Percentiles rank a stretch among this genome's conserved stretches.
These are phyloP conservation scores for Colletes collaris DNA, from an alignment of 2,888 invertebrate genomes.

Conservation along the genomic window DNA sequence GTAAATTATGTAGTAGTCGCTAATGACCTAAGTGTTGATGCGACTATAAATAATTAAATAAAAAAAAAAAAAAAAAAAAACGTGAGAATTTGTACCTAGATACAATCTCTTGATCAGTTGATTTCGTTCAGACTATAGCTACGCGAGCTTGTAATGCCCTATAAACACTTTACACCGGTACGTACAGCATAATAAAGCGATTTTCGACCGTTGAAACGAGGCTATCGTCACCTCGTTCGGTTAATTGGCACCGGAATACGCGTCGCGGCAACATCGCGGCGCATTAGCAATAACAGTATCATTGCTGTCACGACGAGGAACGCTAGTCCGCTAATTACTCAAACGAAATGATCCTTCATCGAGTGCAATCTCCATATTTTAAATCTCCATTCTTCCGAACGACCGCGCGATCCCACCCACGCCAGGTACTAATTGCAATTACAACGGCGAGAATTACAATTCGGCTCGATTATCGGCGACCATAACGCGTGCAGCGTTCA, in stretches of 20 bases:
- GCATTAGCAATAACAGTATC: conserved; percentile 19
- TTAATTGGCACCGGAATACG: conserved; percentile 8
- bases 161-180: neutral
- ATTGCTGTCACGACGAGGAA: neutral
- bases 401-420: neutral
- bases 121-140: no score
- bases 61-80: no score
- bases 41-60: no score
- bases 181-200: conserved; percentile 9
- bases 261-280: neutral
- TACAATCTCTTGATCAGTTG: no score
- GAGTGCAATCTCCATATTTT: conserved; percentile 24
- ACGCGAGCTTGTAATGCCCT: neutral
- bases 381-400: conserved; percentile 33
- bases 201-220: neutral
- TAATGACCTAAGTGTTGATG: no score
- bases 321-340: conserved; percentile 29
- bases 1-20: no score
- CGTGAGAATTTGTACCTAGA: no score
- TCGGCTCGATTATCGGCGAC: conserved; percentile 42
- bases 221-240: conserved; percentile 8
- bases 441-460: conserved; percentile 39
- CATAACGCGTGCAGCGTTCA: conserved; percentile 8
- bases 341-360: conserved; percentile 21
- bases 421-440: conserved; percentile 25